Conservation (phyloP, 2,888 invertebrate species). For the Steromphala cineraria region DNA sequence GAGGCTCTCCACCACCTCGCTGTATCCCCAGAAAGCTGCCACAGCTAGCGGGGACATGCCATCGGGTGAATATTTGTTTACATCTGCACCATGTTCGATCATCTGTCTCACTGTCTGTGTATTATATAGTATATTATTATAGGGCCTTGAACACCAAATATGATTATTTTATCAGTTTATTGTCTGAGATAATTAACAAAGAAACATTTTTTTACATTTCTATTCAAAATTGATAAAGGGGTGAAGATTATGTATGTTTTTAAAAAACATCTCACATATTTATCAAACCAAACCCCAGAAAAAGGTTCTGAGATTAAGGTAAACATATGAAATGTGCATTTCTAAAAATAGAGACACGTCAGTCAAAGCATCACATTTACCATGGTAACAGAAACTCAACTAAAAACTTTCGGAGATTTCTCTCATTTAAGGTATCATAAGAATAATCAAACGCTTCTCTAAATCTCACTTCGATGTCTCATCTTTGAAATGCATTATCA, state of each 20-base stretch:
- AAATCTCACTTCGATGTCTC: no score
- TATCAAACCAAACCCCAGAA: no score
- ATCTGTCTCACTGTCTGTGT: conserved; percentile 58
- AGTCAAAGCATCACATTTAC: not conserved
- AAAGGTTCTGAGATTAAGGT: no score
- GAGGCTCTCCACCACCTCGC: conserved; percentile 64
- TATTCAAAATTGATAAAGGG: no score
- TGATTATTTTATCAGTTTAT: no score
- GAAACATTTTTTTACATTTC: no score
- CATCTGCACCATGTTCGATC: conserved; percentile 54
- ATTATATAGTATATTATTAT: conserved; percentile 9
- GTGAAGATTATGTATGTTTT: no score
- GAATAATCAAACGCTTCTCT: no score
- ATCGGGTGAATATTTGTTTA: conserved; percentile 64
- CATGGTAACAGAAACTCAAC: not conserved
- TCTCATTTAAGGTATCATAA: no score
- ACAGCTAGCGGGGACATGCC: conserved; percentile 71
- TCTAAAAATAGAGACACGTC: not conserved
- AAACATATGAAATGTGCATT: not conserved
- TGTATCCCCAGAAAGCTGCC: conserved; percentile 73
- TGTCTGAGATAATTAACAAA: no score
- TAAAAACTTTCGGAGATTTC: not conserved
- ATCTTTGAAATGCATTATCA: no score
- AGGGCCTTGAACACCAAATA: not conserved
- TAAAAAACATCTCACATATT: no score